Conservation (phyloP, 2,113 vertebrate genomes). For the Aegithalos caudatus region DNA sequence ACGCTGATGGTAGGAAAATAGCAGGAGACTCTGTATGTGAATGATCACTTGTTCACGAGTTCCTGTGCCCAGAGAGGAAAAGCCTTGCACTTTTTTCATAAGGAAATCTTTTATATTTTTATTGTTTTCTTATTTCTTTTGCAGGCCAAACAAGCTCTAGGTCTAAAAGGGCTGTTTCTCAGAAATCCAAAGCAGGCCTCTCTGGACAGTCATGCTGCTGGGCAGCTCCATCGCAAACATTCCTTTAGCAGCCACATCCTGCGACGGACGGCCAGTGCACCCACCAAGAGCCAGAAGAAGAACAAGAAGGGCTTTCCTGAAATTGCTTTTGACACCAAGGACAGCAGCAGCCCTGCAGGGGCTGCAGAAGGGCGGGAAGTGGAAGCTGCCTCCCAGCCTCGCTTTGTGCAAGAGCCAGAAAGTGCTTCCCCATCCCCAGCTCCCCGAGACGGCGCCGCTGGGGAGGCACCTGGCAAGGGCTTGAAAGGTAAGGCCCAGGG, state of each 20-base stretch:
- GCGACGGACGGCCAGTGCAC: conserved; percentile 93
- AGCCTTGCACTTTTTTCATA: not conserved
- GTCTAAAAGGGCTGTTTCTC: conserved; percentile 98
- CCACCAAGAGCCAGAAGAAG: conserved; percentile 92
- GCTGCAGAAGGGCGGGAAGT: conserved; percentile 76
- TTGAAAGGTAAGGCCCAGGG: conserved; percentile 89
- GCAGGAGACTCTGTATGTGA: not conserved
- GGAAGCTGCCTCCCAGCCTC: conserved; percentile 70
- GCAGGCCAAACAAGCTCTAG: conserved; percentile 88
- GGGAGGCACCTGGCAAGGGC: conserved; percentile 74
- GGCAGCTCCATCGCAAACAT: conserved; percentile 85
- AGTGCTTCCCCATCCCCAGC: conserved; percentile 47
- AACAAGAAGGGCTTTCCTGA: conserved; percentile 87
- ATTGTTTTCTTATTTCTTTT: conserved; percentile 1
- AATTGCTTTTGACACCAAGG: conserved; percentile 84
- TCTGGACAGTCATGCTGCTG: conserved; percentile 99
- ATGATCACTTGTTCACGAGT: not conserved
- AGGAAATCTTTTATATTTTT: not conserved
- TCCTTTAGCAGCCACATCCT: conserved; percentile 92
- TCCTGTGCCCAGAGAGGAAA: not conserved
- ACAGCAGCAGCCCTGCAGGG: conserved; percentile 80
- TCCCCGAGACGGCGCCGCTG: conserved; percentile 66
- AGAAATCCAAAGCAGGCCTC: conserved; percentile 97
- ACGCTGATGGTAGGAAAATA: not conserved
- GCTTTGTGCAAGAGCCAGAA: conserved; percentile 76